Evolutionary conservation across 2,797 vertebrate genomes (phyloP).

Genomic region (Loris lydekkerianus): DNA sequence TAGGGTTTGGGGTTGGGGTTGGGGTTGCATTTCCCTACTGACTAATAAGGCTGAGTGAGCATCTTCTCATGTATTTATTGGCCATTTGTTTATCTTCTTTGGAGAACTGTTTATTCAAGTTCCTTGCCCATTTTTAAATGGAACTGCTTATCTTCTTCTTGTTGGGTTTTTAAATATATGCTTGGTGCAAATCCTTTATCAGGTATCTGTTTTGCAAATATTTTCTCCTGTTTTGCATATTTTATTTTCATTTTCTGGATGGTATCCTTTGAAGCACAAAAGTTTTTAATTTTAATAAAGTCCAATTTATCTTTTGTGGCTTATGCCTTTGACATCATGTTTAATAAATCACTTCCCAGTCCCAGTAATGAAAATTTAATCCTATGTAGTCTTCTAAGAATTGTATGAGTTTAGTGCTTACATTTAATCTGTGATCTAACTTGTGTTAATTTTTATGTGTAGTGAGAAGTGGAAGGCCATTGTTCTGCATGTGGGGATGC

Average conservation of each 20-base stretch:
- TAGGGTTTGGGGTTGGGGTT: too few relatives aligned
- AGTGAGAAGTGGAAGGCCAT: background rate
- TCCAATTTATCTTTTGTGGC: background rate
- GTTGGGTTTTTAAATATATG: background rate
- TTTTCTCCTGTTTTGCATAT: background rate
- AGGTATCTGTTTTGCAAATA: background rate
- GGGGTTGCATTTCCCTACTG: background rate
- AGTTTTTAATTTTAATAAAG: background rate
- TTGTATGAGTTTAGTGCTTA: background rate
- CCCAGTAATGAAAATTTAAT: conserved; percentile 22
- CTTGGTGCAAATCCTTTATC: background rate
- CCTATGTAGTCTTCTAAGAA: background rate
- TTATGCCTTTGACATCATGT: background rate
- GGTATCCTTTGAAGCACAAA: background rate
- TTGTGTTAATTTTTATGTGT: background rate
- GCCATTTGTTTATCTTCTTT: background rate
- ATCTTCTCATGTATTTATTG: background rate
- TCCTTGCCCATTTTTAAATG: background rate
- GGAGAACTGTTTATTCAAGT: background rate
- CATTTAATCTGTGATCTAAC: background rate
- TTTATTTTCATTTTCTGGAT: background rate
- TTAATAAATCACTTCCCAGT: conserved; percentile 2
- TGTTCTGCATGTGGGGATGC: background rate
- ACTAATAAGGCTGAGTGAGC: background rate
- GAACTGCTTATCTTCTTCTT: background rate